Conservation (phyloP, 2,888 invertebrate genomes). For the Phyllotreta cruciferae region DNA sequence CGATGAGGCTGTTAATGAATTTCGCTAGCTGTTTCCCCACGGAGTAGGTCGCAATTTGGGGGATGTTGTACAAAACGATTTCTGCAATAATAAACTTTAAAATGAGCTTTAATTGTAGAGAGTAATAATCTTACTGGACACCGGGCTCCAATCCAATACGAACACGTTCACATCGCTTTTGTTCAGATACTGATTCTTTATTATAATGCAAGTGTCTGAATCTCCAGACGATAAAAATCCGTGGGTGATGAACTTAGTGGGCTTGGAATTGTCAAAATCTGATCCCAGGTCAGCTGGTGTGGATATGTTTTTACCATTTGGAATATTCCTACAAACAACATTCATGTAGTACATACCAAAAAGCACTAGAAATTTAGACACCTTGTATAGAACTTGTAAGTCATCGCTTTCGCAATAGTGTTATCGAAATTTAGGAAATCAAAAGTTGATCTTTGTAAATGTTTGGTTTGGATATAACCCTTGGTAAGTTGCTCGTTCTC, state of each 20-base stretch:
- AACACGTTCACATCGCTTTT: constrained; percentile 62
- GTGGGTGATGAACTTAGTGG: constrained; percentile 64
- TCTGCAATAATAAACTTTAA: constrained; percentile 22
- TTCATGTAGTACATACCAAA: neutral
- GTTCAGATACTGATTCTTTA: constrained; percentile 61
- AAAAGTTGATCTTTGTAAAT: neutral
- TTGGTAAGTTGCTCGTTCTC: constrained; percentile 58
- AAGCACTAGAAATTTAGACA: neutral
- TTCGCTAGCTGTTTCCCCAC: constrained; percentile 64
- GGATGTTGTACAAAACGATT: constrained; percentile 52
- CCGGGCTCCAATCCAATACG: constrained; percentile 52
- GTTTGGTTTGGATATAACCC: constrained; percentile 50
- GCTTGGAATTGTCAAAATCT: constrained; percentile 59
- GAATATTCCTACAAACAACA: constrained; percentile 32
- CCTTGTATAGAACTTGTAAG: no score
- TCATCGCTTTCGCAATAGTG: no score
- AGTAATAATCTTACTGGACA: constrained; percentile 29
- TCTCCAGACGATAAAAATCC: constrained; percentile 62
- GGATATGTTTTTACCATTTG: constrained; percentile 32
- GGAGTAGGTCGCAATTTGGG: constrained; percentile 57
- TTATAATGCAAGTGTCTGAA: constrained; percentile 57
- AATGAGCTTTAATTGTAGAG: constrained; percentile 3
- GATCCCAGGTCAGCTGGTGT: constrained; percentile 29
- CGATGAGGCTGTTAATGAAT: constrained; percentile 58
- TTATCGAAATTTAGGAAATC: constrained; percentile 25